Conservation (phyloP, 2,888 invertebrate genomes). For the Carabus problematicus region DNA sequence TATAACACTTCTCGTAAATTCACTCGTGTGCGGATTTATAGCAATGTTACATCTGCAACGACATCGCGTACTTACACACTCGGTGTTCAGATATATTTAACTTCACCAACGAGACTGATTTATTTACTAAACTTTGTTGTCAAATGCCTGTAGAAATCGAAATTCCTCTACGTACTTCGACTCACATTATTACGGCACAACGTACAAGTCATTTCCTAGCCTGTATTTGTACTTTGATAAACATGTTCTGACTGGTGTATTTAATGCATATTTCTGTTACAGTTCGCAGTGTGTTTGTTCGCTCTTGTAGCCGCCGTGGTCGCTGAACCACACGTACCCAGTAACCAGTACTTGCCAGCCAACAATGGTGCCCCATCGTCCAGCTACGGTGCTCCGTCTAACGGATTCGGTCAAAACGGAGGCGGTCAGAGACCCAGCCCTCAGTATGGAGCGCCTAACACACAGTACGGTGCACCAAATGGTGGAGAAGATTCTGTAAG, state of each 20-base stretch:
- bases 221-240: background rate
- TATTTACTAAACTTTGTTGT: background rate
- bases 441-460: constrained; percentile 12
- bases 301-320: constrained; percentile 18
- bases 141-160: background rate
- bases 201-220: background rate
- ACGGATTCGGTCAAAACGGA: constrained; percentile 27
- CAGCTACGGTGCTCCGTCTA: constrained; percentile 23
- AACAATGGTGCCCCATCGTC: constrained; percentile 44
- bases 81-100: too few relatives aligned
- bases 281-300: constrained; percentile 25
- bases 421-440: constrained; percentile 18
- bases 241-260: background rate
- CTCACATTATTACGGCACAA: background rate
- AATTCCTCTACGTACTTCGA: background rate
- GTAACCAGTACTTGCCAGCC: constrained; percentile 44
- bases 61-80: too few relatives aligned
- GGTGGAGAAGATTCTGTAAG: constrained; percentile 53
- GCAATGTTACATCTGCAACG: too few relatives aligned
- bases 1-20: too few relatives aligned
- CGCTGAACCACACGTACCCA: constrained; percentile 50
- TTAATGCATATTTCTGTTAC: constrained; percentile 1
- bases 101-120: too few relatives aligned
- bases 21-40: too few relatives aligned
- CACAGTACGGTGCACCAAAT: constrained; percentile 8